These are phyloP conservation scores for Magallana nippona DNA, from an alignment of 2,888 invertebrate species.

Conservation along the genomic window DNA sequence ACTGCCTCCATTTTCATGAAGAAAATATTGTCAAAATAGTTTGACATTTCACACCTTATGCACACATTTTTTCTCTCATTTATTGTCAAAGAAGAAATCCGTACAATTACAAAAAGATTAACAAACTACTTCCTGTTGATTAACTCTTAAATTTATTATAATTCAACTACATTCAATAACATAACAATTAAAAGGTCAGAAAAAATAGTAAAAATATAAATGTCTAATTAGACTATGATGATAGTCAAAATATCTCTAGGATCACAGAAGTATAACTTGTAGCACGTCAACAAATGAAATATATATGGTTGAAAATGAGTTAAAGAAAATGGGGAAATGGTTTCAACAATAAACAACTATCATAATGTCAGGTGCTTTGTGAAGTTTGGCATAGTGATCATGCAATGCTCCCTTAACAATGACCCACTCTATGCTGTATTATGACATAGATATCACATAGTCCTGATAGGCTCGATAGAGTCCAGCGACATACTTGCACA, in stretches of 20 bases:
- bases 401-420: too few species aligned
- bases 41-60: too few species aligned
- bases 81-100: too few species aligned
- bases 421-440: not conserved
- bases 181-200: conserved; percentile 4
- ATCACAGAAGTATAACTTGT: not conserved
- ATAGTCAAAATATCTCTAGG: conserved; percentile 14
- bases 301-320: not conserved
- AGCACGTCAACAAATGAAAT: not conserved
- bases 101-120: too few species aligned
- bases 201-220: conserved; percentile 31
- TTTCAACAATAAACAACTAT: not conserved
- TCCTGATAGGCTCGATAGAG: conserved; percentile 40
- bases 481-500: conserved; percentile 66
- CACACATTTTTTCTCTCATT: too few species aligned
- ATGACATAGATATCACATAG: not conserved
- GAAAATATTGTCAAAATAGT: too few species aligned
- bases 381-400: not conserved
- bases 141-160: not conserved
- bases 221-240: conserved; percentile 1
- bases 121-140: too few species aligned
- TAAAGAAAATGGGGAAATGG: too few species aligned
- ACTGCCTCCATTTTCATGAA: too few species aligned
- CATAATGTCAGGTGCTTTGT: not conserved
- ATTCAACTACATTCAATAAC: conserved; percentile 21